Conservation (phyloP, 1,140 invertebrate species). For the Matsumurasca onukii region DNA sequence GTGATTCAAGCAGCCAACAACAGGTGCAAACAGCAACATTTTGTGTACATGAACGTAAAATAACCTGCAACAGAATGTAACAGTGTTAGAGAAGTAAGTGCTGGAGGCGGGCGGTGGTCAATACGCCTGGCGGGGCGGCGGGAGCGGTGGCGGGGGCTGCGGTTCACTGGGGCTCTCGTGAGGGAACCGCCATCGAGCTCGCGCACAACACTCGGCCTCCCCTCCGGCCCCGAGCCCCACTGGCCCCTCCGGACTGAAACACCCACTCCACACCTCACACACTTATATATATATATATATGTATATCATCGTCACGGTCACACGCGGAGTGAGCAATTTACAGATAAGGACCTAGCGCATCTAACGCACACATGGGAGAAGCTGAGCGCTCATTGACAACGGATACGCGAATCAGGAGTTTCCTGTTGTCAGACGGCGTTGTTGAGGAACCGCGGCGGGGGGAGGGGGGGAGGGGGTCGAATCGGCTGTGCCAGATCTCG, state of each 20-base stretch:
- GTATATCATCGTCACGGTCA: constrained; percentile 16
- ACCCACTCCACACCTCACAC: constrained; percentile 1
- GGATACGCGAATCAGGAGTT: constrained; percentile 53
- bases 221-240: no score
- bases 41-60: not conserved
- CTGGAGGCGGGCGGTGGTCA: not conserved
- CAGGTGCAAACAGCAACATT: not conserved
- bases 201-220: constrained; percentile 31
- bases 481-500: constrained; percentile 55
- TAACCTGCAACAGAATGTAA: not conserved
- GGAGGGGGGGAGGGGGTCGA: constrained; percentile 63
- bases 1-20: not conserved
- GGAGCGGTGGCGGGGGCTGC: constrained; percentile 1
- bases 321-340: constrained; percentile 41
- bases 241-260: constrained; percentile 35
- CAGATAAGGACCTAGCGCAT: constrained; percentile 35
- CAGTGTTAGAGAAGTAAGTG: not conserved
- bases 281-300: constrained; percentile 26
- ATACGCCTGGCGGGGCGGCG: constrained; percentile 11
- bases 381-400: constrained; percentile 50
- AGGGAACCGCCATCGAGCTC: constrained; percentile 44
- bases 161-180: constrained; percentile 33
- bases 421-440: constrained; percentile 69
- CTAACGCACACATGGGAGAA: constrained; percentile 39
- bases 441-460: constrained; percentile 65